A percentile compares a stretch with the other conserved stretches of the same genome.
These are phyloP conservation scores for Thecocarcelia acutangulata DNA, from an alignment of 2,888 invertebrate genomes.

Conservation along the genomic window DNA sequence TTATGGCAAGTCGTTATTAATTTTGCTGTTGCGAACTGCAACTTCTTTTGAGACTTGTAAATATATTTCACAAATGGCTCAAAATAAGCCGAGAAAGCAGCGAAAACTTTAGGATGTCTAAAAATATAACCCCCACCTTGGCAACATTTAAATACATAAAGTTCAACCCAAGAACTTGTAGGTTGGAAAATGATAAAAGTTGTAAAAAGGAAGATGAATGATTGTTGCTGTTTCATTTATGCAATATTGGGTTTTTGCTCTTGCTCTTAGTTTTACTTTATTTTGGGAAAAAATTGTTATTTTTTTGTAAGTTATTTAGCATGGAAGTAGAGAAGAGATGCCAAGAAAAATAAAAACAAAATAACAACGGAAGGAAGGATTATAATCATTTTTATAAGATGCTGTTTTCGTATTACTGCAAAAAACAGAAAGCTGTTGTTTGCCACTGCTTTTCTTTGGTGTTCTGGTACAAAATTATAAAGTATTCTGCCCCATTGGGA, in stretches of 20 bases:
- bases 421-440: conserved; percentile 40
- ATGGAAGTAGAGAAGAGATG: background rate
- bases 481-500: conserved; percentile 17
- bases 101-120: background rate
- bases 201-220: background rate
- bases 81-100: conserved; percentile 3
- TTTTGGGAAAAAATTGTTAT: background rate
- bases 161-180: background rate
- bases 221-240: conserved; percentile 2
- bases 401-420: conserved; percentile 56
- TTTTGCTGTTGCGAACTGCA: conserved; percentile 11
- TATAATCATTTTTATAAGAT: conserved; percentile 69
- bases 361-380: conserved; percentile 67
- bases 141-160: conserved; percentile 16
- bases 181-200: background rate
- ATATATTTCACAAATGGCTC: background rate
- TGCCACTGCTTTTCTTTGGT: conserved; percentile 17
- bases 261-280: background rate
- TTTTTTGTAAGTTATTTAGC: conserved; percentile 17
- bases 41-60: conserved; percentile 5
- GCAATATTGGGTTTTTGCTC: conserved; percentile 11
- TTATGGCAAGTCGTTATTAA: conserved; percentile 55
- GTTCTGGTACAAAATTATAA: background rate
- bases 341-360: background rate
- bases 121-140: conserved; percentile 7